Evolutionary conservation across 2,797 vertebrate genomes (phyloP).

Genomic region (Pangasius djambal): DNA sequence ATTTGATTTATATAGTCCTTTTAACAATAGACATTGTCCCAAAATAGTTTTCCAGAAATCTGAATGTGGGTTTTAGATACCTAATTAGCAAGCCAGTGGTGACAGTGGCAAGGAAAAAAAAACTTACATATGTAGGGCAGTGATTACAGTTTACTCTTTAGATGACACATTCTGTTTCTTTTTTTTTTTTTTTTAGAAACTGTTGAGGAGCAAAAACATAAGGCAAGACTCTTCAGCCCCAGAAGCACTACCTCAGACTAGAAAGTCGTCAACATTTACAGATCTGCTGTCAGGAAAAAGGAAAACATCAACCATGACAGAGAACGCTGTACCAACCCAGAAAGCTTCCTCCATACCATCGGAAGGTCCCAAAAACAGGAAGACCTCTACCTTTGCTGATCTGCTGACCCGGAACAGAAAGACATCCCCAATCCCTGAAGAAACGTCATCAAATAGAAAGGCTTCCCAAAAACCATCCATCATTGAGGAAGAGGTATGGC

Average conservation of each 20-base stretch:
- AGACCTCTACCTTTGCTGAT: constrained; percentile 70
- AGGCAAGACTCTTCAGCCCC: constrained; percentile 52
- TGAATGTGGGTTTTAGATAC: background rate
- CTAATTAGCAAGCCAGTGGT: background rate
- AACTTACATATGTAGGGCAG: background rate
- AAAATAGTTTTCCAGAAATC: background rate
- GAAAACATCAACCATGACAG: constrained; percentile 63
- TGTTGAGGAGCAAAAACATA: constrained; percentile 67
- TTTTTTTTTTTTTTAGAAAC: constrained; percentile 60
- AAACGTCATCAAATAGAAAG: constrained; percentile 41
- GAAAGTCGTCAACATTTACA: constrained; percentile 70
- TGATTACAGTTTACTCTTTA: background rate
- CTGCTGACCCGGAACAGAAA: constrained; percentile 68
- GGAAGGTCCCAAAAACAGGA: constrained; percentile 56
- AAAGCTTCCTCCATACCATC: constrained; percentile 66
- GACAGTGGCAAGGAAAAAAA: background rate
- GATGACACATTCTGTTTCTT: background rate
- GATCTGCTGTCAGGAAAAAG: constrained; percentile 68
- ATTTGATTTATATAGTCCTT: background rate
- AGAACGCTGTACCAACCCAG: constrained; percentile 51
- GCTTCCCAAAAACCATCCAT: constrained; percentile 67
- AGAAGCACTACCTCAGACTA: constrained; percentile 57
- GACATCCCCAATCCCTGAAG: constrained; percentile 60
- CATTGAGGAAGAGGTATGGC: constrained; percentile 73
- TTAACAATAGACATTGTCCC: background rate